Conservation (phyloP, 2,797 vertebrate genomes). For the Leptatherina wallacei region DNA sequence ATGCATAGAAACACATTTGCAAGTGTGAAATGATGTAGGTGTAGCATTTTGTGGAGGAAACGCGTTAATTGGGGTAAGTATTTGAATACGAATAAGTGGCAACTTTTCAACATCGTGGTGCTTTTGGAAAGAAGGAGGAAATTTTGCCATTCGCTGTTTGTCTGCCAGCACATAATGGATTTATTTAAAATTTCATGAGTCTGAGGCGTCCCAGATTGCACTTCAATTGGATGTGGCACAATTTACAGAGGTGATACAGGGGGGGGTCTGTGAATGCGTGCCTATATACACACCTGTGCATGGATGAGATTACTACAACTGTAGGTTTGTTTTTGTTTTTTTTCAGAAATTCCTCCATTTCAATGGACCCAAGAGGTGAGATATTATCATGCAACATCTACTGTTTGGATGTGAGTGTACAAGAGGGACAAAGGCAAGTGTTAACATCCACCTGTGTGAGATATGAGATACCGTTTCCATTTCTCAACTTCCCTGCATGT, state of each 20-base stretch:
- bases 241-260: slow-evolving; percentile 27
- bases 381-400: slow-evolving; percentile 8
- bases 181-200: slow-evolving; percentile 67
- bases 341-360: slow-evolving; percentile 9
- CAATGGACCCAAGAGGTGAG: background rate
- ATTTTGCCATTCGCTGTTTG: slow-evolving; percentile 52
- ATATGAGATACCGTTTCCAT: slow-evolving; percentile 32
- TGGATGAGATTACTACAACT: too few species aligned
- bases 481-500: slow-evolving; percentile 26
- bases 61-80: slow-evolving; percentile 55
- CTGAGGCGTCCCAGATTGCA: slow-evolving; percentile 23
- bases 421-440: slow-evolving; percentile 19
- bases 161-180: slow-evolving; percentile 60
- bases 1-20: slow-evolving; percentile 47
- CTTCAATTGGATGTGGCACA: slow-evolving; percentile 30
- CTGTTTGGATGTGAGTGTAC: slow-evolving; percentile 5
- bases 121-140: slow-evolving; percentile 37
- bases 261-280: slow-evolving; percentile 7
- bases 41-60: slow-evolving; percentile 50
- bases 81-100: slow-evolving; percentile 9
- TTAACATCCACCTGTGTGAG: slow-evolving; percentile 43
- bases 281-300: slow-evolving; percentile 2
- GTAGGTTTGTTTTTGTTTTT: background rate
- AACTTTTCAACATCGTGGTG: slow-evolving; percentile 26
- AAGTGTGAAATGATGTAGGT: slow-evolving; percentile 64